These are phyloP conservation scores for Chiloscyllium plagiosum DNA, from an alignment of 2,113 vertebrate genomes.

Conservation along the genomic window DNA sequence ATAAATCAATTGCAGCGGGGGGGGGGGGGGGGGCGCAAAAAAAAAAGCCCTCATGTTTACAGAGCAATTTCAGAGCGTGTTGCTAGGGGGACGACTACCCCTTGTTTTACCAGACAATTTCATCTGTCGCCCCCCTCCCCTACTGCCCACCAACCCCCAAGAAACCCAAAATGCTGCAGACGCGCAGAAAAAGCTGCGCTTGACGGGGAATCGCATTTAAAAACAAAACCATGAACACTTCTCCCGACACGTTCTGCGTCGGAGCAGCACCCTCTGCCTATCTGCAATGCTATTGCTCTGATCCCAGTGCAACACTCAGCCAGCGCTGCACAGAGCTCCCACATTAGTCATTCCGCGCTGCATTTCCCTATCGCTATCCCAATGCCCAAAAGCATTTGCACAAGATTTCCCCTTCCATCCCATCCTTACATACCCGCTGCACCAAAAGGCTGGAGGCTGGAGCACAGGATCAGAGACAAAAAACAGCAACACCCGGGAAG, in stretches of 20 bases:
- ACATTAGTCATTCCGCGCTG: neutral
- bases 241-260: neutral
- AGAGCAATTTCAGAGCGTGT: neutral
- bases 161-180: neutral
- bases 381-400: neutral
- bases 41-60: neutral
- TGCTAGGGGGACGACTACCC: neutral
- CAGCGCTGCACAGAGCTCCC: neutral
- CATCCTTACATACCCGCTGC: conserved; percentile 14
- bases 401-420: neutral
- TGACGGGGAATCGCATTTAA: neutral
- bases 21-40: neutral
- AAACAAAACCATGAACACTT: neutral
- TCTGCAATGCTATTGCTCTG: conserved; percentile 5
- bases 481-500: conserved; percentile 18
- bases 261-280: neutral
- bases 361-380: neutral
- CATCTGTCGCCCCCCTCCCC: no score
- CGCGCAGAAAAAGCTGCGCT: neutral
- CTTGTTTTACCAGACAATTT: no score
- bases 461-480: neutral
- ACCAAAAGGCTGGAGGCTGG: conserved; percentile 22
- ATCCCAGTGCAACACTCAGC: neutral
- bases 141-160: no score
- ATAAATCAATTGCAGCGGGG: neutral